These are phyloP conservation scores for Maconellicoccus hirsutus DNA, from an alignment of 1,140 invertebrate species.

Conservation along the genomic window DNA sequence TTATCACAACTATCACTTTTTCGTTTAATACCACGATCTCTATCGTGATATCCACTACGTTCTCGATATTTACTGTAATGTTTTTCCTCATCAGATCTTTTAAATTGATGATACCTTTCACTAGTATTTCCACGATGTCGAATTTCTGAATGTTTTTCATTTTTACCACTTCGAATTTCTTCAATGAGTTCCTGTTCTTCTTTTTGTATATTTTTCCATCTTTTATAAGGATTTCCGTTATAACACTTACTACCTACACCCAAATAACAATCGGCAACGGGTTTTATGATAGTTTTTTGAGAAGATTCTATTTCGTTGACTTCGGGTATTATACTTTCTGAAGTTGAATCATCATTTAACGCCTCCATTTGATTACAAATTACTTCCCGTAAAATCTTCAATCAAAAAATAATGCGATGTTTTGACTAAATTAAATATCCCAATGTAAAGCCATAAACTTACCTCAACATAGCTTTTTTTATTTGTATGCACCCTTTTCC, in stretches of 20 bases:
- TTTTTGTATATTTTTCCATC: conserved; percentile 21
- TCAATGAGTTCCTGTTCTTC: conserved; percentile 23
- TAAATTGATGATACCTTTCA: not conserved
- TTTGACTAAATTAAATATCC: no score
- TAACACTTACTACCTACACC: conserved; percentile 18
- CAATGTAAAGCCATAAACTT: no score
- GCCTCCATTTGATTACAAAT: conserved; percentile 22
- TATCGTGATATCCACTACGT: conserved; percentile 2
- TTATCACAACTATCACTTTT: not conserved
- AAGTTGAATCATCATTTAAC: not conserved
- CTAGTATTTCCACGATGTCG: not conserved
- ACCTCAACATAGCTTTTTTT: conserved; percentile 26
- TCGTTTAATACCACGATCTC: not conserved
- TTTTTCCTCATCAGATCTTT: not conserved
- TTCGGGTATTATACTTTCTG: not conserved
- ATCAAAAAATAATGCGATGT: no score
- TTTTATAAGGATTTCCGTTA: conserved; percentile 19
- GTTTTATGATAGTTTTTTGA: not conserved
- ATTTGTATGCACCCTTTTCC: conserved; percentile 25
- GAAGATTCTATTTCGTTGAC: not conserved
- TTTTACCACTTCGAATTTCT: not conserved
- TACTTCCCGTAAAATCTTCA: conserved; percentile 24
- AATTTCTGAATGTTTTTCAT: conserved; percentile 1
- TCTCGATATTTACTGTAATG: not conserved
- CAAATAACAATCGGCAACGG: not conserved